These are phyloP conservation scores for Agelas oroides DNA, from an alignment of 37 sponge, comb jelly and placozoan species.

Conservation along the genomic window DNA sequence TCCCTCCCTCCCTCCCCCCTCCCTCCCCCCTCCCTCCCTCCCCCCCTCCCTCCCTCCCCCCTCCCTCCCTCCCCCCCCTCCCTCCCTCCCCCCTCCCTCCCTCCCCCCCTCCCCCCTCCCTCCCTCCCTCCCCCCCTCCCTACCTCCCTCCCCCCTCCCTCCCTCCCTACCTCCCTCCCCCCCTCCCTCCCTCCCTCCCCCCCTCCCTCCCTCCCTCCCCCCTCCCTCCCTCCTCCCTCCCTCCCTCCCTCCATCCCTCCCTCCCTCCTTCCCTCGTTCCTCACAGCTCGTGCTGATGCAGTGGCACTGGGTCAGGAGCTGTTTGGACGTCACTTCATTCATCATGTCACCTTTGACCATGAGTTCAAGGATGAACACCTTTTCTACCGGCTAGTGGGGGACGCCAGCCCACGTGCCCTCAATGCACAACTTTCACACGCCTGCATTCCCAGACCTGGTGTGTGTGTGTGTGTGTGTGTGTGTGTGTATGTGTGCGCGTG, in stretches of 20 bases:
- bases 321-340: slow-evolving; percentile 71
- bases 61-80: neutral
- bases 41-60: neutral
- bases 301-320: slow-evolving; percentile 73
- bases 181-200: neutral
- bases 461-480: slow-evolving; percentile 17
- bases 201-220: no score
- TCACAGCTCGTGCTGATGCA: slow-evolving; percentile 73
- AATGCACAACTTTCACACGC: slow-evolving; percentile 74
- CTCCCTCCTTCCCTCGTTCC: neutral
- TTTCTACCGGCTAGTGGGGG: slow-evolving; percentile 88
- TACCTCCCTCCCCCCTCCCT: neutral
- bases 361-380: slow-evolving; percentile 83
- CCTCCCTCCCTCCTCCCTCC: neutral
- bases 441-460: slow-evolving; percentile 83
- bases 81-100: no score
- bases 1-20: neutral
- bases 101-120: neutral
- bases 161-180: no score
- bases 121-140: neutral
- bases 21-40: neutral
- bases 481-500: slow-evolving; percentile 30
- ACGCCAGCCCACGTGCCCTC: slow-evolving; percentile 68
- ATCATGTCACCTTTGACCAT: slow-evolving; percentile 92
- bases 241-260: neutral